Base-by-base conservation (phyloP, 1,140 invertebrate genomes). In the Marisa cornuarietis region DNA sequence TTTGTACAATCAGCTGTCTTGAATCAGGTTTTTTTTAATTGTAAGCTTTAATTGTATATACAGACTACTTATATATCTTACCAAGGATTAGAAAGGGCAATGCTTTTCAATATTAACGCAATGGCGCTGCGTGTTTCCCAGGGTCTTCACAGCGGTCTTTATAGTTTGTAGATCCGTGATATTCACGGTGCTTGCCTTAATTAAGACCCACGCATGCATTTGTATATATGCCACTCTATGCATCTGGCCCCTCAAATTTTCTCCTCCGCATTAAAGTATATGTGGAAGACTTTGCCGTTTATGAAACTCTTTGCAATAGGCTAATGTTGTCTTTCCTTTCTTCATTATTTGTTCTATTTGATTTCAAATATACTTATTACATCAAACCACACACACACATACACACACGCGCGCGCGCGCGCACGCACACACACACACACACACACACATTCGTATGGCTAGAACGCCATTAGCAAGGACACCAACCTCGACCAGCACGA, bases 401-500 rank as follows among this genome's bases (percentile, higher is more conserved):
- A 68, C 13, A n/a, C 66, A 68, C 66, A 26, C 20, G n/a, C n/a
- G n/a, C n/a, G n/a, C n/a, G n/a, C n/a, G n/a, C n/a, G n/a, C n/a
- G n/a, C n/a, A n/a, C 66, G 42, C 66, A 68, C 22, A n/a, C 66
- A 68, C 13, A 26, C 66, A 68, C 13, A n/a, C 66, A 68, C 66
- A 26, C 20, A 68, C 66, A 68, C 66, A 68, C 13, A n/a, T n/a
- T 20, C 4, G n/a, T n/a, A 63, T 63, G 18, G 7, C 62, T 4
- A n/a, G n/a, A 63, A 1, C 24, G 74, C 31, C 51, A 76, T 62
- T 26, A 63, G 49, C 74, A 76, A 63, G 22, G 54, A 58, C 22
- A 76, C 74, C 9, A 31, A 76, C 74, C 76, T 77, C 76, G n/a
- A 77, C 31, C 9, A 77, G 65, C 13, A 77, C n/a, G 6, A 77